Base-by-base conservation (phyloP, 1,140 invertebrate species). In the Yoshiicerus persimilis region DNA sequence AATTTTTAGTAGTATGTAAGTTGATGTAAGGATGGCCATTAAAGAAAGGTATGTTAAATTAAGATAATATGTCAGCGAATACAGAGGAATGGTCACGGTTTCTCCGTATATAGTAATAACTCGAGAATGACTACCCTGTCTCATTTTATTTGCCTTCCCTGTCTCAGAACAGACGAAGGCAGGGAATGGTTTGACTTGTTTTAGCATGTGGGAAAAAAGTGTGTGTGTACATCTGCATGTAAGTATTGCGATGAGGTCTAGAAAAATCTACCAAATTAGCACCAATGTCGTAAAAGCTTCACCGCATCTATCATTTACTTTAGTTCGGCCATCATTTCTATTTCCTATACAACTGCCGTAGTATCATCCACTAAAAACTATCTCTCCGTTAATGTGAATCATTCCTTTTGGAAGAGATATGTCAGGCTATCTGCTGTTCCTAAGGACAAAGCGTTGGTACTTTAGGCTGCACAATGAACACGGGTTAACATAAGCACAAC, bases 1-100 rank as follows among this genome's bases (percentile, higher is more conserved):
- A 38, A 25, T 80, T 80, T 30, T 80, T 32, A 80, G 32, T 80
- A 80, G 32, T 38, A 70, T 32, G 66, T 27, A 70, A 34, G 16
- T 80, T 36, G 8, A 70, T 36, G 75, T 38, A 34, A 34, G 75
- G 75, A 80, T 36, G 75, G 75, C 75, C 75, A 80, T 80, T 34
- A 80, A 80, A 80, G 75, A 23, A 80, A 80, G 75, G 75, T 80
- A 80, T 80, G 75, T 80, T 80, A 80, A 80, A 80, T 80, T 80
- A 80, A 80, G 75, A 80, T 80, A 80, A 80, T 80, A 80, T 80
- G 30, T 70, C 4, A 13, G 25, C 34, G 13, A n/a, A 80, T 80
- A 20, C 16, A 80, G 30, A 80, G 16, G 32, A 70, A 38, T 80
- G 75, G 32, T 80, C 75, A 80, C 75, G 75, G 34, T 38, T 36